phyloP scores from a whole-genome alignment of 2,797 vertebrate genomes.

The Paguma larvata region DNA sequence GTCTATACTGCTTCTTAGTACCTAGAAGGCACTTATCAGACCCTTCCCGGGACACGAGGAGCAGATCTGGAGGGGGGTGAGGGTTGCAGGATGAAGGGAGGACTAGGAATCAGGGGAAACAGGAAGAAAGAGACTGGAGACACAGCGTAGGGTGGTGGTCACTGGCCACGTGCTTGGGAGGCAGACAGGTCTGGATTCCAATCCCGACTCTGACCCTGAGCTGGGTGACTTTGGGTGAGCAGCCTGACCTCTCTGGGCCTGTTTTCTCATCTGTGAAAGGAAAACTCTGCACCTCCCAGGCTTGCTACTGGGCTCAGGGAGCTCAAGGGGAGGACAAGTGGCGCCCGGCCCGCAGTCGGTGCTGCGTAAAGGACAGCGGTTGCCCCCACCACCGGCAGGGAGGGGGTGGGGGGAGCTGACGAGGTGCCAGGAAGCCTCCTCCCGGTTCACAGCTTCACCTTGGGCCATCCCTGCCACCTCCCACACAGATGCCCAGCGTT shows the following conservation, averaged over 20 bases:
- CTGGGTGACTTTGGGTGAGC: neutral
- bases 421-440: neutral
- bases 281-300: neutral
- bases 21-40: neutral
- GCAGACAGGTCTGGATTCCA: neutral
- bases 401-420: neutral
- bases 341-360: neutral
- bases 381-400: neutral
- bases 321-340: fast-evolving
- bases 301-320: neutral
- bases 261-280: neutral
- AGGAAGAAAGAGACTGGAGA: neutral
- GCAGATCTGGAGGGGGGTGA: neutral
- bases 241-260: neutral
- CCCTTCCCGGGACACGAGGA: neutral
- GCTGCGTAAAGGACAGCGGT: fast-evolving
- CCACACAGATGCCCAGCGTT: fast-evolving
- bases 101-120: neutral
- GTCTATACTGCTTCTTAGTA: neutral
- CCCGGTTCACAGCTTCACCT: neutral
- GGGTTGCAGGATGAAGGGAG: neutral
- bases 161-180: neutral
- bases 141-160: neutral
- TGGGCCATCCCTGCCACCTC: neutral
- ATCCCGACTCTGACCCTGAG: neutral